Evolutionary conservation across 2,888 invertebrate species (phyloP), one percentile per base, ranked within the genome.

Genomic region (Villa cingulata): DNA sequence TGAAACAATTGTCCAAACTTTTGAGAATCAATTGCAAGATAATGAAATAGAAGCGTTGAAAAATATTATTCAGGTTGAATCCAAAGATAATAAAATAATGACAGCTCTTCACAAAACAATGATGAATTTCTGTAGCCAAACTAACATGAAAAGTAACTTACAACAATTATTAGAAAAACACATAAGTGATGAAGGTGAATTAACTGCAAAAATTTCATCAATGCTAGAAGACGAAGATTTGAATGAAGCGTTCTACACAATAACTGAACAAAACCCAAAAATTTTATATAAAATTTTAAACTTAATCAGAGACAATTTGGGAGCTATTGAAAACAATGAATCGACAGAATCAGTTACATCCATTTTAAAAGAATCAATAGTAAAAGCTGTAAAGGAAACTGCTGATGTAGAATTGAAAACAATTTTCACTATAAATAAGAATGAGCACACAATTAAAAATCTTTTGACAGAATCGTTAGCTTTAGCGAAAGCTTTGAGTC

Each of bases 401-500:
- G 78, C 80, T 59, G 74, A 75, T 7, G 57, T 64, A 15, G 44
- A 53, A 38, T 43, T 55, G 20, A 36, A 46, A 29, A 17, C 43
- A 19, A 51, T 50, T 43, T 53, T 53, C 18, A 47, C 42, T 4
- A 36, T 47, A 29, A 43, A 37, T 17, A 48, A 50, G 16, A 57
- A 59, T 32, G 60, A 64, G 32, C 53, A 56, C 32, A 58, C 55
- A 4, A 57, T 67, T 10, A 58, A 63, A 43, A 65, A 64, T n/a
- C 64, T 77, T 52, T 66, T 83, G 12, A 64, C 74, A 5, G 82
- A 84, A 62, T 81, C 83, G 0, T 71, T 78, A 0, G 80, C 81
- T 19, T 71, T 85, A 17, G 83, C 84, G 1, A 77, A 74, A 65
- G 78, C 83, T 40, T 66, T 85, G 18, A 82, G 82, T 4, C 72